Evolutionary conservation across 2,888 invertebrate species (phyloP).

Genomic region (Poecilobothrus nobilitatus): DNA sequence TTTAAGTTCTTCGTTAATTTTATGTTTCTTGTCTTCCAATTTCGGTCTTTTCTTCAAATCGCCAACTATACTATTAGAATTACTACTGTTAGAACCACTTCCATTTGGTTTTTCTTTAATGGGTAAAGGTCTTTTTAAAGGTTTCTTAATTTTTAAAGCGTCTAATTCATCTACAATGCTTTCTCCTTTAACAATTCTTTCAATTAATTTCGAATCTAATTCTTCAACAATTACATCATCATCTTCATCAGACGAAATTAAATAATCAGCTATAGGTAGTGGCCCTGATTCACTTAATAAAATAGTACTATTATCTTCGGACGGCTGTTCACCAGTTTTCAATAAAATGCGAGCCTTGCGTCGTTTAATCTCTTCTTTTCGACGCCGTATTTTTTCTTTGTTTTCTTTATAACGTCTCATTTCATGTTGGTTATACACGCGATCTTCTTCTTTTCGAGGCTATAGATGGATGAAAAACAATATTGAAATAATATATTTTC

Average conservation of each 20-base stretch:
- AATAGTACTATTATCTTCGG: neutral
- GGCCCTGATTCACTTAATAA: slow-evolving; percentile 11
- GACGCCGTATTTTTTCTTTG: slow-evolving; percentile 64
- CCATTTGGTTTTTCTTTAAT: slow-evolving; percentile 22
- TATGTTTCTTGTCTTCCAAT: slow-evolving; percentile 24
- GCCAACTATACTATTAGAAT: slow-evolving; percentile 12
- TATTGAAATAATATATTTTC: neutral
- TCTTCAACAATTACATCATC: slow-evolving; percentile 28
- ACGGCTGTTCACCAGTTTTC: neutral
- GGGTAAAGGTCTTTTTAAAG: slow-evolving; percentile 29
- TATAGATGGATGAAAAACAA: slow-evolving; percentile 37
- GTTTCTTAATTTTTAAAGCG: slow-evolving; percentile 31
- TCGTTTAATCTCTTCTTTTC: slow-evolving; percentile 34
- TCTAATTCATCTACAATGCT: slow-evolving; percentile 39
- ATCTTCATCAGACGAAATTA: slow-evolving; percentile 34
- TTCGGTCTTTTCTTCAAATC: slow-evolving; percentile 30
- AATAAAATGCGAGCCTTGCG: neutral
- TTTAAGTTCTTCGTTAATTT: slow-evolving; percentile 25
- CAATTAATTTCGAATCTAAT: slow-evolving; percentile 30
- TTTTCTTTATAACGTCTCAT: slow-evolving; percentile 68
- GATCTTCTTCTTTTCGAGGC: slow-evolving; percentile 76
- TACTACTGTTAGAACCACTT: slow-evolving; percentile 30
- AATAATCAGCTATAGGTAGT: slow-evolving; percentile 34
- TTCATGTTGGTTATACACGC: slow-evolving; percentile 58
- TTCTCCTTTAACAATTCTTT: slow-evolving; percentile 32